Evolutionary conservation across 2,113 vertebrate genomes (phyloP).

Genomic region (Cathartes aura): DNA sequence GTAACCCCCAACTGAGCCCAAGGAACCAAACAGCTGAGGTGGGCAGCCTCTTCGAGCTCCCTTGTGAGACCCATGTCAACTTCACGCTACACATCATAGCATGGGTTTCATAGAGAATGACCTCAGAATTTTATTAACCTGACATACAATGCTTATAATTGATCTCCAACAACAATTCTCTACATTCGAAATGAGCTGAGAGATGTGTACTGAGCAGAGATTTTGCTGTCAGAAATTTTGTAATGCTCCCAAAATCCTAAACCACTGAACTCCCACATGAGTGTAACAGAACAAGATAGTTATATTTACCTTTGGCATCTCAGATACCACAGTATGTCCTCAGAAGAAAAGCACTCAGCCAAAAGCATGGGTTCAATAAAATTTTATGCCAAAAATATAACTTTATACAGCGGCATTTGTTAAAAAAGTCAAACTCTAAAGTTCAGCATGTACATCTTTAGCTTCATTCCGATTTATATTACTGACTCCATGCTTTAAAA

Average conservation of each 20-base stretch:
- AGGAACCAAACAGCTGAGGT: not conserved
- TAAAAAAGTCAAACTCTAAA: not conserved
- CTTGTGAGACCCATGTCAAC: accelerated
- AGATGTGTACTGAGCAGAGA: not conserved
- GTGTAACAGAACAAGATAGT: not conserved
- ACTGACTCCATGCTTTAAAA: not conserved
- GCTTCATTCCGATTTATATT: not conserved
- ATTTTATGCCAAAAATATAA: not conserved
- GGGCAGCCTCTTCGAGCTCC: not conserved
- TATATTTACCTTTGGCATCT: not conserved
- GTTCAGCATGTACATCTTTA: not conserved
- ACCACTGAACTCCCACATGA: not conserved
- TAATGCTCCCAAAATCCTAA: not conserved
- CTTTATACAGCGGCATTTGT: not conserved
- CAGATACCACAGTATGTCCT: not conserved
- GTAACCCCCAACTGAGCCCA: accelerated
- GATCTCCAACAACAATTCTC: not conserved
- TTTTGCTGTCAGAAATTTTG: not conserved
- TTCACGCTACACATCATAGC: accelerated
- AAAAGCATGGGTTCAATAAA: not conserved
- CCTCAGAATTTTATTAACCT: not conserved
- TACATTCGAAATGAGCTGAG: not conserved
- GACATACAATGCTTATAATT: not conserved
- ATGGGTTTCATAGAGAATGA: accelerated
- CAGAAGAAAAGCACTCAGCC: not conserved